Evolutionary conservation across 2,888 invertebrate genomes (phyloP).

Genomic region (Phania funesta): DNA sequence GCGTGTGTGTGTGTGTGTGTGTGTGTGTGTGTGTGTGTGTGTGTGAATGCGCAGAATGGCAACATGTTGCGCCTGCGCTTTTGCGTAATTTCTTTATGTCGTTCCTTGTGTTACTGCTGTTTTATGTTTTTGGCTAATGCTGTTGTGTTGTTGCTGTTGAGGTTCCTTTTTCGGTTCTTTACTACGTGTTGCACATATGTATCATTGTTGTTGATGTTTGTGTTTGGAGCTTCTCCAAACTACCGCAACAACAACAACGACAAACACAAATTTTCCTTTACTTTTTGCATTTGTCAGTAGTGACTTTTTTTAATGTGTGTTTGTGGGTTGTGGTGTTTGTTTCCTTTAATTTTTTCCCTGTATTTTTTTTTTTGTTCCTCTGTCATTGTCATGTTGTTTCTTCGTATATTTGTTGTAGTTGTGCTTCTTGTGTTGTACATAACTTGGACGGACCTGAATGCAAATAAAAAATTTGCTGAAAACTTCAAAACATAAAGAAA

Average conservation of each 20-base stretch:
- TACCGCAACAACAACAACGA: slow-evolving; percentile 44
- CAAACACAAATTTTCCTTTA: slow-evolving; percentile 33
- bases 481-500: slow-evolving; percentile 55
- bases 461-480: slow-evolving; percentile 63
- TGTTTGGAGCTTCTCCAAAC: slow-evolving; percentile 50
- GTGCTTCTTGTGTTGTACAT: slow-evolving; percentile 56
- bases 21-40: background rate
- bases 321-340: slow-evolving; percentile 61
- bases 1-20: background rate
- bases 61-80: slow-evolving; percentile 69
- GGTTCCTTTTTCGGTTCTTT: slow-evolving; percentile 56
- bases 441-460: slow-evolving; percentile 57
- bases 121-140: slow-evolving; percentile 50
- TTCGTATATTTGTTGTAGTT: slow-evolving; percentile 49
- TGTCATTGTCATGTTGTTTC: slow-evolving; percentile 63
- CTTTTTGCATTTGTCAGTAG: slow-evolving; percentile 49
- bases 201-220: slow-evolving; percentile 56
- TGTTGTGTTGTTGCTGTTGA: slow-evolving; percentile 50
- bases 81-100: slow-evolving; percentile 66
- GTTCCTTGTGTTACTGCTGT: slow-evolving; percentile 49
- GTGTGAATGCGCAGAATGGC: slow-evolving; percentile 37
- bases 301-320: slow-evolving; percentile 53
- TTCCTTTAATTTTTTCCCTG: slow-evolving; percentile 49
- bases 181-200: slow-evolving; percentile 68
- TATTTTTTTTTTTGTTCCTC: slow-evolving; percentile 47